Evolutionary conservation across 2,113 vertebrate species (phyloP).

Genomic region (Epinephelus cyanopodus): DNA sequence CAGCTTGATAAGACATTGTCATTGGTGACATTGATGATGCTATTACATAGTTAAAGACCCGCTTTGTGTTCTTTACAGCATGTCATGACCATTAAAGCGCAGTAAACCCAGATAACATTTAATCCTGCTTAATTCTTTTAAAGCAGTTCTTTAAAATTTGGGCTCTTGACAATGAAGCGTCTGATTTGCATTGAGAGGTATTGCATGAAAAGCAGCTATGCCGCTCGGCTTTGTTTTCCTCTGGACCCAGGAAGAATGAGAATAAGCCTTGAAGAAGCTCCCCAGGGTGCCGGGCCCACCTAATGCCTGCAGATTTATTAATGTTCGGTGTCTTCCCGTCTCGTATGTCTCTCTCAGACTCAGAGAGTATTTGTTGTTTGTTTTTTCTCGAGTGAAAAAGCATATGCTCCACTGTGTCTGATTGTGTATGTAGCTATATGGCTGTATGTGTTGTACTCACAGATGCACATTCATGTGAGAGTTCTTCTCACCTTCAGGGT

Average conservation of each 20-base stretch:
- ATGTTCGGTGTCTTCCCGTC: constrained; percentile 5
- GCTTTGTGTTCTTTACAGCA: constrained; percentile 5
- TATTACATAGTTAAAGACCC: constrained; percentile 9
- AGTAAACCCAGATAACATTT: constrained; percentile 7
- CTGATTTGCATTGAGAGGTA: constrained; percentile 6
- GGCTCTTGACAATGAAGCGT: constrained; percentile 35
- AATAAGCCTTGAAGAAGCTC: constrained; percentile 48
- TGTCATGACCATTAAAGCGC: not conserved
- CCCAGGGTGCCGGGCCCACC: constrained; percentile 16
- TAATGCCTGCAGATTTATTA: constrained; percentile 45
- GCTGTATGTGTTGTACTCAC: constrained; percentile 3
- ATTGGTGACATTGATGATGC: not conserved
- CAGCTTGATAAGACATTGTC: constrained; percentile 4
- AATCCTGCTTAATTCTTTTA: not conserved
- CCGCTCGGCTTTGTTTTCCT: constrained; percentile 9
- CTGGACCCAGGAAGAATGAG: constrained; percentile 38
- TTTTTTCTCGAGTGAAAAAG: constrained; percentile 30
- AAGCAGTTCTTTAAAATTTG: not conserved
- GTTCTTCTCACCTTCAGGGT: constrained; percentile 53
- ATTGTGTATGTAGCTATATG: constrained; percentile 10
- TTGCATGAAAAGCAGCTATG: constrained; percentile 24
- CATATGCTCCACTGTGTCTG: constrained; percentile 1
- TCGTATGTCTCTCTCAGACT: not conserved
- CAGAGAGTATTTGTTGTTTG: constrained; percentile 51
- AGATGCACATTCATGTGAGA: constrained; percentile 18